Evolutionary conservation across 2,888 invertebrate genomes (phyloP), one percentile per base, ranked within the genome.

Genomic region (Tolmerus cingulatus): DNA sequence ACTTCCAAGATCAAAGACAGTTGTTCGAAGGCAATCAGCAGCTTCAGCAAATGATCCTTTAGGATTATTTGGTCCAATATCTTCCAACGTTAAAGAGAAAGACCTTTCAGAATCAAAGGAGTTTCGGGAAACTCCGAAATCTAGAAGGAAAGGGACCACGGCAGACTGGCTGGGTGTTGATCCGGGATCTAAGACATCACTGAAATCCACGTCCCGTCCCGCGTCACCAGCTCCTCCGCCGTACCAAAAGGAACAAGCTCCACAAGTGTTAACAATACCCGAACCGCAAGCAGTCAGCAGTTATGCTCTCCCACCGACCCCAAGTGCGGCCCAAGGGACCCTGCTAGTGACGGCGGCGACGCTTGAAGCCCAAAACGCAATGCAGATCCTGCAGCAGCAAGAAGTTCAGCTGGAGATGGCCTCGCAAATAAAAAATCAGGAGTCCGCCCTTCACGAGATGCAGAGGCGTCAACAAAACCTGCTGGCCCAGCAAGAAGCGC

Each of bases 101-200:
- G 90, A 90, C 27, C 90, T 89, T 82, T 23, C 27, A 27, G 77
- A 76, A 51, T 34, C 43, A 16, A 84, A 86, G 40, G 87, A 88
- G 30, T 89, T 90, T 3, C 90, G 90, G 0, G 89, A 90, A 87
- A 91, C 92, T 0, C 91, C 91, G 8, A 89, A 89, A 51, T 89
- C 90, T 12, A 89, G 90, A 19, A 16, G 87, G 55, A 91, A 91
- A 84, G 90, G 89, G 8, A 88, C 90, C 14, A 91, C 92, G 0
- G 91, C 92, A 0, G 92, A 92, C 88, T 93, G 92, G 92, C 88
- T 92, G 51, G 92, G 92, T 0, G 88, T 92, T n/a, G 90, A 90
- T 27, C 23, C 87, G 1, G 88, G 87, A 16, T 5, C 51, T 9
- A 87, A 88, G 57, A n/a, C 77, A 2, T 46, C 77, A 74, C 12